Conservation (phyloP, 2,113 vertebrate species). For the Tupaia tana region DNA sequence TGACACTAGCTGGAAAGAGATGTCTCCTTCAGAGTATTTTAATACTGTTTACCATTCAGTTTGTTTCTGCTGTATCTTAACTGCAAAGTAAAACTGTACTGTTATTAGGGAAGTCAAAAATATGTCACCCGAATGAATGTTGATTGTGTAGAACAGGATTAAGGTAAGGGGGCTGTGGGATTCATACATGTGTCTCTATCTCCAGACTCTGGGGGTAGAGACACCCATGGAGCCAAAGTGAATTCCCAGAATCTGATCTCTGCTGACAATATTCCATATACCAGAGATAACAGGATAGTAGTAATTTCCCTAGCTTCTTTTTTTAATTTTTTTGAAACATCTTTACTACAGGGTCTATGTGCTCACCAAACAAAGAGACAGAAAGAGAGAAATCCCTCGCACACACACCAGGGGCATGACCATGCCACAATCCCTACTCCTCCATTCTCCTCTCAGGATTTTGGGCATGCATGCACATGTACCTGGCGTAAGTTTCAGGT, state of each 20-base stretch:
- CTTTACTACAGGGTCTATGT: too few species aligned
- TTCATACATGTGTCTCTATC: accelerated
- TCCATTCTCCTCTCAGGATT: too few species aligned
- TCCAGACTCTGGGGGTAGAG: not conserved
- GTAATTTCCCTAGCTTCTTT: not conserved
- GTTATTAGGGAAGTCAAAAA: not conserved
- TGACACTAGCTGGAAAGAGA: not conserved
- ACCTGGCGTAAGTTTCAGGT: too few species aligned
- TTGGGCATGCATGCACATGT: too few species aligned
- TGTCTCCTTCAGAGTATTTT: not conserved
- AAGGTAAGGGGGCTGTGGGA: not conserved
- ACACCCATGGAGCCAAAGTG: not conserved
- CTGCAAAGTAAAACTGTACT: not conserved
- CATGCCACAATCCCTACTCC: too few species aligned
- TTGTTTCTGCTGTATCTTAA: not conserved
- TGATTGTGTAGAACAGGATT: not conserved
- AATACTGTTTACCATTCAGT: not conserved
- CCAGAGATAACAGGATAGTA: not conserved
- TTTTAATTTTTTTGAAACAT: too few species aligned
- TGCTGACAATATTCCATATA: not conserved
- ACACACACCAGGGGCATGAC: too few species aligned
- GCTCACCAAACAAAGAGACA: too few species aligned
- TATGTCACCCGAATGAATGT: not conserved
- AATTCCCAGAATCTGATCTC: not conserved
- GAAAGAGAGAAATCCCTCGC: too few species aligned